These are phyloP conservation scores for Dromococcyx pavoninus DNA, from an alignment of 2,797 vertebrate species.

Conservation along the genomic window DNA sequence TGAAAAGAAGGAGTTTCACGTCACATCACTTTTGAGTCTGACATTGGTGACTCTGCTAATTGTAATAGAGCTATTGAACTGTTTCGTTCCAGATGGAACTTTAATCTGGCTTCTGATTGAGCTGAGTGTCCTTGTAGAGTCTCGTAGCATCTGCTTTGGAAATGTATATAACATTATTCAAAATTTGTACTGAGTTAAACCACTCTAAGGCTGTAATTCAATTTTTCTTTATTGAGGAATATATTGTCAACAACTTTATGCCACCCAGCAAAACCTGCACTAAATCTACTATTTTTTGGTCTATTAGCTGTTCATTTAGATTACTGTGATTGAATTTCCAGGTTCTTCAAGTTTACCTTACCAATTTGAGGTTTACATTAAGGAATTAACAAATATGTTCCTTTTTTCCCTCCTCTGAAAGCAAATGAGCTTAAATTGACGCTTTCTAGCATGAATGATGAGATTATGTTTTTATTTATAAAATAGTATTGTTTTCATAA, in stretches of 20 bases:
- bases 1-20: conserved; percentile 18
- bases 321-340: conserved; percentile 38
- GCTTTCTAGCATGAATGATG: not conserved
- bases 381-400: conserved; percentile 13
- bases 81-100: conserved; percentile 78
- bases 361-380: conserved; percentile 28
- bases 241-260: conserved; percentile 72
- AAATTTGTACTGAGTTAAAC: conserved; percentile 81
- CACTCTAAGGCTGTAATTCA: conserved; percentile 77
- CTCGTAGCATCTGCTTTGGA: conserved; percentile 82
- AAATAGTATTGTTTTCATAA: not conserved
- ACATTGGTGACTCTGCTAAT: conserved; percentile 75
- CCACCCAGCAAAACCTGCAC: conserved; percentile 62
- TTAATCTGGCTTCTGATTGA: conserved; percentile 81
- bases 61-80: conserved; percentile 74
- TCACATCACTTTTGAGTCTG: conserved; percentile 49
- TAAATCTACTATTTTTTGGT: conserved; percentile 51
- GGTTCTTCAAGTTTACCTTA: conserved; percentile 35
- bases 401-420: not conserved
- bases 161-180: conserved; percentile 81
- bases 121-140: conserved; percentile 76
- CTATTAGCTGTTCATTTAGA: conserved; percentile 52
- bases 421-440: not conserved
- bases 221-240: conserved; percentile 78
- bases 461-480: not conserved